Conservation (phyloP, 2,888 invertebrate genomes). For the Noctua janthe region DNA sequence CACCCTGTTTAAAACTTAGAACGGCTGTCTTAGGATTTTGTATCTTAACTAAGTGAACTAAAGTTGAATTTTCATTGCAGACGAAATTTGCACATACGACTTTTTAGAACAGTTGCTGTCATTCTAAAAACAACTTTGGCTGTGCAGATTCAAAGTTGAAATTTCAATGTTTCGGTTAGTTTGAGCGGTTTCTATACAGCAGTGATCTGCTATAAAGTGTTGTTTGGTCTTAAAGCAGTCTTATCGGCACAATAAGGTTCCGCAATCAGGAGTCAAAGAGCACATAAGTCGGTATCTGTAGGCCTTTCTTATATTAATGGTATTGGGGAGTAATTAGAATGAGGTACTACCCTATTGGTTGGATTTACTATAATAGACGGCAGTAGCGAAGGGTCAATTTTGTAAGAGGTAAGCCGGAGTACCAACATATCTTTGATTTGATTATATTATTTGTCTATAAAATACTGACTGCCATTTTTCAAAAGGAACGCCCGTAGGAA, state of each 20-base stretch:
- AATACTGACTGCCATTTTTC: no score
- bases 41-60: fast-evolving
- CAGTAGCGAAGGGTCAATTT: no score
- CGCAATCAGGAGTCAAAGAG: conserved; percentile 59
- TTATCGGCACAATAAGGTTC: conserved; percentile 66
- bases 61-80: background rate
- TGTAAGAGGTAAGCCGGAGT: no score
- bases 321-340: conserved; percentile 52
- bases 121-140: background rate
- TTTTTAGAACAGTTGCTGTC: fast-evolving
- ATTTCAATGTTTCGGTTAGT: background rate
- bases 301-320: conserved; percentile 42
- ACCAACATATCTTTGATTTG: no score
- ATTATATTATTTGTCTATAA: no score
- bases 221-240: conserved; percentile 56
- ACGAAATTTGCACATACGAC: background rate
- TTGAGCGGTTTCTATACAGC: conserved; percentile 39
- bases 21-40: background rate
- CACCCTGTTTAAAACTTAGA: conserved; percentile 29
- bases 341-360: conserved; percentile 20
- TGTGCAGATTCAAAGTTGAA: fast-evolving
- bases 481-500: no score
- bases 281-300: conserved; percentile 41
- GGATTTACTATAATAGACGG: background rate
- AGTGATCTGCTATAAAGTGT: conserved; percentile 53